Base-by-base conservation (phyloP, 2,888 invertebrate genomes). In the Orthosia gracilis region DNA sequence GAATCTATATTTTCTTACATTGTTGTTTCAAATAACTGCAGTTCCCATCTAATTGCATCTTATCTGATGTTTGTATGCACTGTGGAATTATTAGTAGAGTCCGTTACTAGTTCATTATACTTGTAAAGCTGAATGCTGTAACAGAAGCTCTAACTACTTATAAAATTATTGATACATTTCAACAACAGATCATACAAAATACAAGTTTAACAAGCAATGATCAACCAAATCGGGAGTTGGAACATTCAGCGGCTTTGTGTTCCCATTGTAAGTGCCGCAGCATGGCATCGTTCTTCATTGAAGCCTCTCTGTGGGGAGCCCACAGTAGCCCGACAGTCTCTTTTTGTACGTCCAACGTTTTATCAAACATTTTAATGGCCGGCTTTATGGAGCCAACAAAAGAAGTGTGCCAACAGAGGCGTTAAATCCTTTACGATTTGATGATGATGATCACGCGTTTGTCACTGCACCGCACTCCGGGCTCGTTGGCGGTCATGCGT, bases 341-440 rank as follows among this genome's bases (percentile, higher is more conserved):
- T 96, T 96, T 95, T 96, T 96, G 94, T 96, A 91, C 92, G 90
- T 86, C 92, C 94, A 94, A 92, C 94, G 91, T 96, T 94, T 94
- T 95, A 96, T 95, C 96, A 96, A 96, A 96, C 96, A 96, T 94
- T 94, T 94, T 96, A 96, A 96, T 96, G 96, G 95, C 90, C 94
- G 94, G 95, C 95, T 94, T 96, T 96, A 95, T 96, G 92, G 90
- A 90, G 87, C 92, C 94, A 95, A 96, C 96, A 96, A 96, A 96
- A 94, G 95, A 93, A 96, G 95, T 94, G 95, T 95, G 96, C 95
- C 93, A 96, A 96, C 94, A 91, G 94, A 96, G 95, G 96, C 96
- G 96, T 96, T 96, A 96, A 96, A 96, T 96, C 96, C 96, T 95
- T 96, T 94, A 95, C 96, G 95, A 96, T 95, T 95, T 94, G 93